phyloP scores from a whole-genome alignment of 2,888 invertebrate genomes.

The Kuschelorhynchus macadamiae region DNA sequence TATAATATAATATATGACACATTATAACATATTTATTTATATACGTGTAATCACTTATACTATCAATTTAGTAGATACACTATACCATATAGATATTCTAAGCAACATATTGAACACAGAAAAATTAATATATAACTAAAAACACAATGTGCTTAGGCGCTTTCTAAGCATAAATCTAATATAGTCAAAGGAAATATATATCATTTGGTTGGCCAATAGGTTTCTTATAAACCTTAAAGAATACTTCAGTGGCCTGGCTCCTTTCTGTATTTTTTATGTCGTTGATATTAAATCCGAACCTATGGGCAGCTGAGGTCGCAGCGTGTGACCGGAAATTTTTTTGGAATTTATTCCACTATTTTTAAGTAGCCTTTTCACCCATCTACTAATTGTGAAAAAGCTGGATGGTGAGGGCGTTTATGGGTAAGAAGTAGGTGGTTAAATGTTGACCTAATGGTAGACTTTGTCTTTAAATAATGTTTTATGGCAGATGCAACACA shows the following conservation, averaged over 20 bases:
- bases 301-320: constrained; percentile 39
- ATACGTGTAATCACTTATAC: too few species aligned
- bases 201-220: constrained; percentile 29
- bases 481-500: constrained; percentile 36
- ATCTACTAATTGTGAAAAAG: constrained; percentile 42
- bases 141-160: too few species aligned
- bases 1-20: too few species aligned
- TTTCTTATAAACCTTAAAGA: constrained; percentile 45
- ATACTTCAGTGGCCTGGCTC: constrained; percentile 27
- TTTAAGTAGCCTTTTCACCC: constrained; percentile 39
- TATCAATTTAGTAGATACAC: too few species aligned
- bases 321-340: constrained; percentile 42
- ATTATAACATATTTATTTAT: too few species aligned
- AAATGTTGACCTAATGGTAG: constrained; percentile 1
- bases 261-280: constrained; percentile 46
- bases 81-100: too few species aligned
- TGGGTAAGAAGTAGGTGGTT: constrained; percentile 31
- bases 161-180: constrained; percentile 30
- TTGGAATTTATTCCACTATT: constrained; percentile 41
- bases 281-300: constrained; percentile 41
- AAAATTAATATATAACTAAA: too few species aligned
- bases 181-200: constrained; percentile 30
- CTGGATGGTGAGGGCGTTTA: constrained; percentile 40
- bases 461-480: constrained; percentile 17
- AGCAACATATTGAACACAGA: too few species aligned